Base-by-base conservation (phyloP, 2,797 vertebrate species). In the Sebastolobus alascanus region DNA sequence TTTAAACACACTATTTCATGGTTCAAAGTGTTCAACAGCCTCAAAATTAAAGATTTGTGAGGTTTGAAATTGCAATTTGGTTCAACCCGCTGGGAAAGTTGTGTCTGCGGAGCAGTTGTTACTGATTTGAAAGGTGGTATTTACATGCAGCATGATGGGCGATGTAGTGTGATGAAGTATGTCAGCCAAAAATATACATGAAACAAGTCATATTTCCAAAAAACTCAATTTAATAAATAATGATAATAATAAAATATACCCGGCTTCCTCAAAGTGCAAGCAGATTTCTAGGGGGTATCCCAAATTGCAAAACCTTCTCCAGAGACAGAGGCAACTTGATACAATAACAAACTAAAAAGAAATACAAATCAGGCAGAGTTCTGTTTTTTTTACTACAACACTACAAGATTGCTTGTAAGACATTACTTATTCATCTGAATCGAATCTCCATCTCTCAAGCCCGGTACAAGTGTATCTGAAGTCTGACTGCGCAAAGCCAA, bases 351-450 rank as follows among this genome's bases (percentile, higher is more conserved):
- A 52, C 27, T n/a, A 12, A 58, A 60, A 43, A 25, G 67, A 61
- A 35, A 68, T 14, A 54, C 31, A 50, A 31, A 29, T 35, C 50
- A 35, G 18, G n/a, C 20, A 14, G 20, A 35, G 14, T 35, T 35
- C 29, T 54, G 4, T 20, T 66, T 16, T 20, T 64, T 25, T 50
- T 27, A 13, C 35, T 35, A 35, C 33, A 50, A 40, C 56, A 54
- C 60, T 37, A 58, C 75, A 63, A 13, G 43, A 77, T 54, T 73
- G 79, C 70, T 81, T 87, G 69, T 77, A 80, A 56, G 64, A 68
- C 70, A 87, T 87, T 77, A 79, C 71, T 88, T 86, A 89, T 84
- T 90, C 73, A 87, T 82, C 79, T 43, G 4, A 85, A 87, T 83
- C 11, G 33, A 81, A 85, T 73, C 20, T 59, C 68, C 66, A 72